phyloP scores from a whole-genome alignment of 1,140 invertebrate species.

The Saxidomus purpurata region DNA sequence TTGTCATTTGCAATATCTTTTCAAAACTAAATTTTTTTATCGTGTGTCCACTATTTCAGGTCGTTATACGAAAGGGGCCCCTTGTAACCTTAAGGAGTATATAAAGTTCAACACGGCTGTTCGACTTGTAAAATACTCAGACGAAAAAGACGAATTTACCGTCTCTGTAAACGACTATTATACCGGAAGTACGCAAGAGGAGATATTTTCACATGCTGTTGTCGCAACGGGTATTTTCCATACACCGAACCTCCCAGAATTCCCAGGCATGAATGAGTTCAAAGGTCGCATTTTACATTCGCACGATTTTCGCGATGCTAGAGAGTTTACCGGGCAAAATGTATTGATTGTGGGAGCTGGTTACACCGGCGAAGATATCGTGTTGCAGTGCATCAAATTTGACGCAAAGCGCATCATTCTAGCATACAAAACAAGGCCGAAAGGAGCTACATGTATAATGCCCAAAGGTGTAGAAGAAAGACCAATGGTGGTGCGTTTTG shows the following conservation, averaged over 20 bases:
- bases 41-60: background rate
- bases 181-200: background rate
- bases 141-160: too few relatives aligned
- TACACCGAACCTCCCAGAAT: slow-evolving; percentile 10
- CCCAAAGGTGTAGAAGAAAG: too few relatives aligned
- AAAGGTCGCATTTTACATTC: slow-evolving; percentile 51
- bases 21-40: background rate
- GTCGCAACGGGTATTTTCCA: slow-evolving; percentile 48
- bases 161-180: slow-evolving; percentile 29
- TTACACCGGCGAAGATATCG: slow-evolving; percentile 60
- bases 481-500: slow-evolving; percentile 25
- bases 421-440: background rate
- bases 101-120: slow-evolving; percentile 34
- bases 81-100: background rate
- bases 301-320: slow-evolving; percentile 46
- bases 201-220: slow-evolving; percentile 49
- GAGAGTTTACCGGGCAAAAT: slow-evolving; percentile 46
- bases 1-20: too few relatives aligned
- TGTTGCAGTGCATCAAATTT: slow-evolving; percentile 44
- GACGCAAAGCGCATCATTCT: slow-evolving; percentile 9
- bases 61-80: background rate
- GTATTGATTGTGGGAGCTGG: slow-evolving; percentile 39
- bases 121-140: background rate
- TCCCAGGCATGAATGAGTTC: slow-evolving; percentile 39
- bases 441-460: slow-evolving; percentile 24